Evolutionary conservation across 2,888 invertebrate species (phyloP).

Genomic region (Julus scandinavius): DNA sequence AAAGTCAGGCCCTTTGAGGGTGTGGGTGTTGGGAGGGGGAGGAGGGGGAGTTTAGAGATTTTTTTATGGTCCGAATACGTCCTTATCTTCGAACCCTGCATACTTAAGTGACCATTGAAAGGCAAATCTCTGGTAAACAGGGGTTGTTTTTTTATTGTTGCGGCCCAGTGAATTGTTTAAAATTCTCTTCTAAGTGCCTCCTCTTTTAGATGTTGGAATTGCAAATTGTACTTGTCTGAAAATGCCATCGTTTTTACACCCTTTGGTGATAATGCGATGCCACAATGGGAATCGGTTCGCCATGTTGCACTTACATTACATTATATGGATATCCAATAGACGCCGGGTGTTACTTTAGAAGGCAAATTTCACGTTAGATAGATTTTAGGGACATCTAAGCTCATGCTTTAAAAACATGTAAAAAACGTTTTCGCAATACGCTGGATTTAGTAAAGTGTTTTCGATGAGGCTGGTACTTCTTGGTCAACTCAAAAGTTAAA

Average conservation of each 20-base stretch:
- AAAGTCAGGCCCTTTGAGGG: not conserved
- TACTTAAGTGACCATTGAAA: conserved; percentile 35
- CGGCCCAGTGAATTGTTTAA: conserved; percentile 8
- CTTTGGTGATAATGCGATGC: conserved; percentile 19
- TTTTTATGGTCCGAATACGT: not conserved
- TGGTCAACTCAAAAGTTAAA: too few species aligned
- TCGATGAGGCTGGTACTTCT: too few species aligned
- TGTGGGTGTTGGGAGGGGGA: too few species aligned
- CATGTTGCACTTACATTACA: not conserved
- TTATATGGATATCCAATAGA: not conserved
- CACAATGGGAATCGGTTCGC: not conserved
- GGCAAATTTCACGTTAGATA: not conserved
- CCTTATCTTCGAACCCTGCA: not conserved
- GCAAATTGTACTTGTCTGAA: not conserved
- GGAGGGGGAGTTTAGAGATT: too few species aligned
- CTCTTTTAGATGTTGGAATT: not conserved
- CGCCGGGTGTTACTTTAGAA: not conserved
- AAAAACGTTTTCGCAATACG: too few species aligned
- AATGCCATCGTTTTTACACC: conserved; percentile 13
- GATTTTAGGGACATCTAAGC: too few species aligned
- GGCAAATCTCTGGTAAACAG: conserved; percentile 29
- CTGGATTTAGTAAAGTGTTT: too few species aligned
- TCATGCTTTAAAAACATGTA: too few species aligned
- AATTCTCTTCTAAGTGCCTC: conserved; percentile 9
- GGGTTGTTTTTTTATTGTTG: not conserved